Evolutionary conservation across 2,113 vertebrate species (phyloP), one percentile per base, ranked within the genome.

Genomic region (Lasiurus cinereus): DNA sequence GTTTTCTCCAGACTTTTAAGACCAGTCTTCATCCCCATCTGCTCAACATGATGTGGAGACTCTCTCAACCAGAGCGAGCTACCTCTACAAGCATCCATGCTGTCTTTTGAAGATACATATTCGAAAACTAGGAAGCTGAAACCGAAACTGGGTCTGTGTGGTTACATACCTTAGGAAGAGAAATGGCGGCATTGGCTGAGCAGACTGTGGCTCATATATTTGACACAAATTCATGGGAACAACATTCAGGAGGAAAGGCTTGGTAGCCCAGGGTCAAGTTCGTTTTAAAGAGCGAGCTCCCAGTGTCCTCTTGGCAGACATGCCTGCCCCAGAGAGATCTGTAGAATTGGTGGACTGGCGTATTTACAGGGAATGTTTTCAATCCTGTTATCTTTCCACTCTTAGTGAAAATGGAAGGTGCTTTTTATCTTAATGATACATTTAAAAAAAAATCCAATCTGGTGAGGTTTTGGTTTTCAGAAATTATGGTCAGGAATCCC

Each of bases 381-480:
- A 43, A 29, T 62, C 36, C 64, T 13, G 9, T 54, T n/a, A 15
- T 62, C 6, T 50, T 70, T 29, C 27, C 39, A 86, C 72, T 66
- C 31, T 48, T 62, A 70, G 27, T 27, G 27, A 21, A 33, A 85
- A 64, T 27, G 46, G 52, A 54, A 83, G 36, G 39, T 69, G 19
- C 50, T 90, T 88, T 95, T 70, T 12, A 88, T 80, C 77, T 70
- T 69, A 83, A 48, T 33, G 15, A 59, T 54, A 82, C 21, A 14
- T 66, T n/a, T 82, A 33, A 6, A n/a, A 83, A 6, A 33, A 83
- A 84, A 82, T 29, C 11, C 54, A 33, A 88, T 76, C 36, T 84
- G 73, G 84, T 73, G 29, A 76, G 12, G n/a, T 96, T 97, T 90
- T 88, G 95, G 89, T 88, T 96, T 96, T 96, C 8, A 89, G 85